Base-by-base conservation (phyloP, 1,140 invertebrate species). In the Chironomus tepperi region DNA sequence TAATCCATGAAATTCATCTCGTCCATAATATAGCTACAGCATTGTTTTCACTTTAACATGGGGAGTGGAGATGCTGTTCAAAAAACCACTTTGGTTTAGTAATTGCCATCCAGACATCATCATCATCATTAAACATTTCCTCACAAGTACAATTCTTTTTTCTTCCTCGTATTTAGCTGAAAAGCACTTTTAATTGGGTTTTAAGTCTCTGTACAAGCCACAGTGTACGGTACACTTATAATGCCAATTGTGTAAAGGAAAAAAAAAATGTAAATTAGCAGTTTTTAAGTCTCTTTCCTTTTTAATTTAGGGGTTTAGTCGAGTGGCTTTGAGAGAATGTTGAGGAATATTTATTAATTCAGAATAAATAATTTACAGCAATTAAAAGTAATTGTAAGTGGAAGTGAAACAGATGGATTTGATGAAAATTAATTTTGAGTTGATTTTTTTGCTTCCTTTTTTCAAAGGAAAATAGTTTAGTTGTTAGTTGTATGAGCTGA, bases 131-230 rank as follows among this genome's bases (percentile, higher is more conserved):
- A 57, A 57, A 12, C 10, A 57, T 57, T 57, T 57, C n/a, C 47
- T 57, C 47, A 57, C 47, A n/a, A 57, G 47, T 12, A n/a, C 24
- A 34, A 1, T 34, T 34, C 24, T 34, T n/a, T n/a, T n/a, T n/a
- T n/a, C 43, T 47, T 47, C 47, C 47, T 34, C 24, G 24, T 34
- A 2, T 34, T 34, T 34, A 57, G 47, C 47, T n/a, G 10, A 57
- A 57, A 57, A 57, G 47, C 47, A n/a, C 47, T 57, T 57, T 57
- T 57, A 57, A 57, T 57, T 57, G 47, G n/a, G 47, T 57, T 57
- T 57, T 57, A 57, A 57, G 47, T 57, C 47, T 57, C n/a, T 57
- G 47, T 57, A 57, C 47, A 57, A n/a, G 47, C 47, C 47, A 57
- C 47, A 57, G n/a, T 57, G n/a, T 57, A 57, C 47, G 15, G 24